Conservation (phyloP, 2,797 vertebrate species). For the Tadarida brasiliensis region DNA sequence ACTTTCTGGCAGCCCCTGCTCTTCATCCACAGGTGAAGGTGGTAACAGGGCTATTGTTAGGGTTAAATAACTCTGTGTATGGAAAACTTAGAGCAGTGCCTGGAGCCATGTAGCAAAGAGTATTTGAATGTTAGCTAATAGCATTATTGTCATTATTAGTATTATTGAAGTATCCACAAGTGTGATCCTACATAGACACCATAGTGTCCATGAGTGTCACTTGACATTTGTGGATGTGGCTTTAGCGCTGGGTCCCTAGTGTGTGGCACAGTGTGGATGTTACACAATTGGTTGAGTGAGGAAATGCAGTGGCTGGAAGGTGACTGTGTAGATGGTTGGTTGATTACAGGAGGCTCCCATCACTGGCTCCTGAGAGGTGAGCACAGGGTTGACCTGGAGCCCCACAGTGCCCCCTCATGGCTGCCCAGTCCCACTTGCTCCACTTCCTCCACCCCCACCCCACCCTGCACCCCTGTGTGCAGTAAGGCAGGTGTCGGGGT, state of each 20-base stretch:
- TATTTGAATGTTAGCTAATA: background rate
- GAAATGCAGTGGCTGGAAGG: background rate
- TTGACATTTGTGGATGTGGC: accelerated
- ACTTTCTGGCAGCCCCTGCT: background rate
- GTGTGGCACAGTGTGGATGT: background rate
- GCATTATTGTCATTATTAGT: background rate
- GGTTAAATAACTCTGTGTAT: background rate
- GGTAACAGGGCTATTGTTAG: background rate
- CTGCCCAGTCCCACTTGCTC: background rate
- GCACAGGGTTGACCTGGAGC: background rate
- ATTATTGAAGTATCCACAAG: accelerated
- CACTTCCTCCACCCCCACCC: too few species aligned
- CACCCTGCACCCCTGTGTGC: background rate
- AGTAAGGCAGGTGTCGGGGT: background rate
- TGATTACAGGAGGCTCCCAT: background rate
- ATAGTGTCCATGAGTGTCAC: background rate
- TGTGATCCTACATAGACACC: background rate
- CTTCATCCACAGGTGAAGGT: background rate
- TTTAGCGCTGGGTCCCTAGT: background rate
- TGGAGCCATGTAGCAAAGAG: accelerated
- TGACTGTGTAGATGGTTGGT: background rate
- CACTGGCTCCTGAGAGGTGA: background rate
- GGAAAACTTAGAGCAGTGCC: background rate
- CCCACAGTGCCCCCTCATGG: background rate
- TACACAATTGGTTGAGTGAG: background rate